These are phyloP conservation scores for Apoda limacodes DNA, from an alignment of 2,888 invertebrate species.

Conservation along the genomic window DNA sequence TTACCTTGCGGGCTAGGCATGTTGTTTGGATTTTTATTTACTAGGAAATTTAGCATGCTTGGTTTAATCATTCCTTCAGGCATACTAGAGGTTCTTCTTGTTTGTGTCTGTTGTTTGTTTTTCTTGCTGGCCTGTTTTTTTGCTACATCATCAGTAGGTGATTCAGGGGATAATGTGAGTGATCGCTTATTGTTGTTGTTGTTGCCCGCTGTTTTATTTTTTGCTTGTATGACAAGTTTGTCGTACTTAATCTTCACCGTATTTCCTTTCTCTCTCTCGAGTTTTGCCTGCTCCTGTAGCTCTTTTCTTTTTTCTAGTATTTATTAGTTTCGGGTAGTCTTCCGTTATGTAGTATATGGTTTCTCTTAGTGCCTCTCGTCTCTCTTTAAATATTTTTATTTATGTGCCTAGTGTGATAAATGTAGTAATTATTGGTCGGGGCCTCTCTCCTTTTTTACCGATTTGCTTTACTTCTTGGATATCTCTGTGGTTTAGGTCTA, in stretches of 20 bases:
- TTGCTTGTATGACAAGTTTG: no score
- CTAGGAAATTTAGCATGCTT: no score
- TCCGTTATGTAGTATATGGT: constrained; percentile 14
- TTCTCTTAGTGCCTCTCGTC: no score
- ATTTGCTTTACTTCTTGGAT: constrained; percentile 15
- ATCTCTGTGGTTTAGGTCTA: constrained; percentile 6
- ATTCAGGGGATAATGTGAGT: no score
- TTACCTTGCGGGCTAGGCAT: constrained; percentile 1
- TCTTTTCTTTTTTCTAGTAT: constrained; percentile 16
- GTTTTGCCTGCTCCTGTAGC: no score
- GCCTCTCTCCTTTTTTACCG: constrained; percentile 7
- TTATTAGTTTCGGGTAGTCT: constrained; percentile 15
- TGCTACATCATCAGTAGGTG: constrained; percentile 13
- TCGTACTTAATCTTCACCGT: no score
- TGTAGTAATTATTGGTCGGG: constrained; percentile 7
- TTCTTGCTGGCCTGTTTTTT: constrained; percentile 13
- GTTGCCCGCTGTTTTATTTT: no score
- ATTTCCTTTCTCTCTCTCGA: no score
- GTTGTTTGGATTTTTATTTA: constrained; percentile 15
- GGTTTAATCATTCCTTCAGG: no score
- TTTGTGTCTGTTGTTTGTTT: no score
- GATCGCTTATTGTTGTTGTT: no score
- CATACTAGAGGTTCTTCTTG: constrained; percentile 12
- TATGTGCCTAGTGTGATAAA: constrained; percentile 14
- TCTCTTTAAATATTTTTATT: no score